These are phyloP conservation scores for Ia io DNA, from an alignment of 2,113 vertebrate genomes.

Conservation along the genomic window DNA sequence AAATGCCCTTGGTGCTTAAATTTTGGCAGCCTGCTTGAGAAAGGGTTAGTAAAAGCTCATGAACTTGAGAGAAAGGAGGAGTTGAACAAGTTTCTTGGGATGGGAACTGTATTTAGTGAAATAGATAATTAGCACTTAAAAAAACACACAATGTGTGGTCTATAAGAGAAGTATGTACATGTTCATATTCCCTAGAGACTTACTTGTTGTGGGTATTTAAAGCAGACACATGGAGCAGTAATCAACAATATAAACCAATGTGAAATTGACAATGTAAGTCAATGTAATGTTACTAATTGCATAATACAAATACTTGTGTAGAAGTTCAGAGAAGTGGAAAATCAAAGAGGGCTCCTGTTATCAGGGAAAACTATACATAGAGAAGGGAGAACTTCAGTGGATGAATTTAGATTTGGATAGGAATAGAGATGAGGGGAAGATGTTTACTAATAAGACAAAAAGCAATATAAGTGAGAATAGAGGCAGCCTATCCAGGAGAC, in stretches of 20 bases:
- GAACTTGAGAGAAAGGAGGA: neutral
- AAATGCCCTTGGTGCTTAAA: neutral
- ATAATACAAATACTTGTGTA: constrained; percentile 19
- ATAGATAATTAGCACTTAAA: neutral
- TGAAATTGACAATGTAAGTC: neutral
- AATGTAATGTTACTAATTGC: neutral
- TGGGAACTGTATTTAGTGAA: neutral
- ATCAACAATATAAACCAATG: neutral
- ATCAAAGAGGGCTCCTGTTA: neutral
- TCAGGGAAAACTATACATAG: neutral
- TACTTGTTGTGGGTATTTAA: neutral
- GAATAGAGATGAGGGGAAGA: neutral
- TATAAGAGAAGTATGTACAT: neutral
- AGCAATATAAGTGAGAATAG: neutral
- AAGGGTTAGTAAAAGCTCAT: neutral
- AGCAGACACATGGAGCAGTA: neutral
- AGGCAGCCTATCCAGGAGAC: neutral
- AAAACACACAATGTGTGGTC: neutral
- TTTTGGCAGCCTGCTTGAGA: constrained; percentile 1
- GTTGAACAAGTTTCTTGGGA: neutral
- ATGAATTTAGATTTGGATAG: neutral
- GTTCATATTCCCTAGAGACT: neutral
- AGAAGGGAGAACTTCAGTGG: neutral
- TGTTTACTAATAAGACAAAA: constrained; percentile 26
- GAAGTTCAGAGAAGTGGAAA: neutral